phyloP scores from a whole-genome alignment of 2,888 invertebrate genomes.

The Hypselothyrea guttata region DNA sequence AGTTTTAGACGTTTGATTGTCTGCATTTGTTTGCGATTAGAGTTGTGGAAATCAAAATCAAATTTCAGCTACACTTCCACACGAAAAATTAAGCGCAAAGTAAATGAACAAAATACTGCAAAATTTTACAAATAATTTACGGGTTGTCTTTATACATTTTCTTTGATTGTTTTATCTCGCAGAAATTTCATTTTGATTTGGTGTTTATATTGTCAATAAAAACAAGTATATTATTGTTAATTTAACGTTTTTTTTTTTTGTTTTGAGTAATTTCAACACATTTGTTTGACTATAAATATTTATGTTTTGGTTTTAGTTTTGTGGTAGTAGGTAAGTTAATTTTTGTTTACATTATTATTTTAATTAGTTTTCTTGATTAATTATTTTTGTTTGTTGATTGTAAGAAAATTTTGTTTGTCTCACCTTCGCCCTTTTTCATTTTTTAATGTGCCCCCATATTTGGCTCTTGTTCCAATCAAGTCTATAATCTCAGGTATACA shows the following conservation, averaged over 20 bases:
- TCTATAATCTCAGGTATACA: conserved; percentile 99
- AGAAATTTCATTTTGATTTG: conserved; percentile 82
- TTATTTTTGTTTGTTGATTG: conserved; percentile 66
- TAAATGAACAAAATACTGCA: conserved; percentile 62
- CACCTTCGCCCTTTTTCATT: conserved; percentile 99
- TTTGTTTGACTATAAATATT: conserved; percentile 57
- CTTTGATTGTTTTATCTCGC: conserved; percentile 19
- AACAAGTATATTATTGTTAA: conserved; percentile 58
- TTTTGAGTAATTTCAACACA: conserved; percentile 38
- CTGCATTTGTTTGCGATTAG: conserved; percentile 15
- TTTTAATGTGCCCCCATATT: conserved; percentile 99
- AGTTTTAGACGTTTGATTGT: conserved; percentile 39
- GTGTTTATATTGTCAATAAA: conserved; percentile 74
- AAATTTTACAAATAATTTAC: conserved; percentile 21
- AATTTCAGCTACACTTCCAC: conserved; percentile 72
- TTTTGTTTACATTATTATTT: conserved; percentile 41
- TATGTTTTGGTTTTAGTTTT: conserved; percentile 54
- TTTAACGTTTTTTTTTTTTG: conserved; percentile 17
- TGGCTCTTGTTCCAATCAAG: conserved; percentile 99
- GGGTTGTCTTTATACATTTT: conserved; percentile 7
- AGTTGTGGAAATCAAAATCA: conserved; percentile 78
- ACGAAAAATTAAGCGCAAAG: conserved; percentile 69
- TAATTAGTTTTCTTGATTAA: conserved; percentile 59
- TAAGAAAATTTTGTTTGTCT: conserved; percentile 83
- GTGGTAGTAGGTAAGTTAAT: conserved; percentile 59